Evolutionary conservation across 2,797 vertebrate species (phyloP), one percentile per base, ranked within the genome.

Genomic region (Gymnodraco acuticeps): DNA sequence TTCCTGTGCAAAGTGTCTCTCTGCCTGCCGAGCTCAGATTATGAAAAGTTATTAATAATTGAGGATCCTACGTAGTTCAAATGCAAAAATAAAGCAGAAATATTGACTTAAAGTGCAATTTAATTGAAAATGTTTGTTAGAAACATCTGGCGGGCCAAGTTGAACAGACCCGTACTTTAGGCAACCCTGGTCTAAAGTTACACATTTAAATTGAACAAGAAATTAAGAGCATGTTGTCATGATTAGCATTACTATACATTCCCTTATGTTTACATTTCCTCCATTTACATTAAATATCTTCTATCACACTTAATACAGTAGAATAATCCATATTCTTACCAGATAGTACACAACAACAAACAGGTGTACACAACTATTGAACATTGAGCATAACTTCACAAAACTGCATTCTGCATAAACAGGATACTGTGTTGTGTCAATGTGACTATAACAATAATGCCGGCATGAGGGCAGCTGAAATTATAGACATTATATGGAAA

Each of bases 151-250:
- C 27, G 27, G 27, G 4, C 4, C 27, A 27, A 27, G 27, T 27
- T 27, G 27, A 27, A 27, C 27, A 5, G 27, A 33, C 38, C 33
- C 8, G 0, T 38, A 38, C 33, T 38, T 38, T 38, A 7, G 27
- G 27, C 27, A 27, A 27, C 27, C 27, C 4, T 27, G 27, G 4
- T 27, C 27, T 27, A 27, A 27, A 27, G 27, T 27, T 27, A 27
- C 27, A 27, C 4, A 48, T 19, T 0, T 5, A 52, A 10, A 58
- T 10, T 27, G 27, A 51, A 7, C 2, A 17, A 64, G 27, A 56
- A 43, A 13, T 1, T 3, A n/a, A 10, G 3, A 15, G 9, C 10
- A 20, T 0, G 0, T 0, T 20, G 19, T 2, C 1, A 41, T 7
- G 6, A 19, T 6, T 16, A 19, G 13, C 11, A 41, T 48, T 6